A percentile compares a stretch with the other conserved stretches of the same genome.
phyloP scores from a whole-genome alignment of 2,888 invertebrate genomes.

The Epinotia nisella region DNA sequence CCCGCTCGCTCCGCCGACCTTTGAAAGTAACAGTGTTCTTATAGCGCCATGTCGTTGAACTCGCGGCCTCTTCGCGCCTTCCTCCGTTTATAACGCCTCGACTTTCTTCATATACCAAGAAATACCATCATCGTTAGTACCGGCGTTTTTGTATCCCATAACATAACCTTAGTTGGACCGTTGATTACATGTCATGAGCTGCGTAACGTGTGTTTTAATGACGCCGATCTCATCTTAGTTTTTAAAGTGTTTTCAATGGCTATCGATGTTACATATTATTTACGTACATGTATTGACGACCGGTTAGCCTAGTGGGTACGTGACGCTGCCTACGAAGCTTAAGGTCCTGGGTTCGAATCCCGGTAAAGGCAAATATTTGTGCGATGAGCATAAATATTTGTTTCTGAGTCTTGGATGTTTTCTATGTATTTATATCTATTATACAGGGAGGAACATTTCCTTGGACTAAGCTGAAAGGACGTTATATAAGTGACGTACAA shows the following conservation, averaged over 20 bases:
- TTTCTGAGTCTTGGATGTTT: no score
- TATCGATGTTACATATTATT: neutral
- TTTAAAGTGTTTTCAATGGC: constrained; percentile 20
- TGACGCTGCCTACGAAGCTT: no score
- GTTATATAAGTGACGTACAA: no score
- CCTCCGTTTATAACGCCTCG: constrained; percentile 53
- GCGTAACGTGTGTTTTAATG: constrained; percentile 26
- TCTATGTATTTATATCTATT: no score
- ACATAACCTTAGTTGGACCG: constrained; percentile 31
- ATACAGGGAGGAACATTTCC: no score
- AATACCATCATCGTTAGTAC: constrained; percentile 46
- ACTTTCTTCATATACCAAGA: constrained; percentile 71
- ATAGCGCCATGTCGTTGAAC: constrained; percentile 73
- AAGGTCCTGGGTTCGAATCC: no score
- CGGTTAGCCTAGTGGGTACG: no score
- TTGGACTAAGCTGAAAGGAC: no score
- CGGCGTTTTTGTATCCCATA: constrained; percentile 38
- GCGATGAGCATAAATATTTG: no score
- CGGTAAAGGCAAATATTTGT: no score
- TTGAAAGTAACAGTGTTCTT: constrained; percentile 82
- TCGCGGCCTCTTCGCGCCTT: constrained; percentile 59
- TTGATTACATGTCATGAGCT: constrained; percentile 35
- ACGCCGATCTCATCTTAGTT: constrained; percentile 10
- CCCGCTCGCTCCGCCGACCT: constrained; percentile 71
- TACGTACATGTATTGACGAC: neutral